Conservation (phyloP, 2,797 vertebrate genomes). For the Acridotheres tristis region DNA sequence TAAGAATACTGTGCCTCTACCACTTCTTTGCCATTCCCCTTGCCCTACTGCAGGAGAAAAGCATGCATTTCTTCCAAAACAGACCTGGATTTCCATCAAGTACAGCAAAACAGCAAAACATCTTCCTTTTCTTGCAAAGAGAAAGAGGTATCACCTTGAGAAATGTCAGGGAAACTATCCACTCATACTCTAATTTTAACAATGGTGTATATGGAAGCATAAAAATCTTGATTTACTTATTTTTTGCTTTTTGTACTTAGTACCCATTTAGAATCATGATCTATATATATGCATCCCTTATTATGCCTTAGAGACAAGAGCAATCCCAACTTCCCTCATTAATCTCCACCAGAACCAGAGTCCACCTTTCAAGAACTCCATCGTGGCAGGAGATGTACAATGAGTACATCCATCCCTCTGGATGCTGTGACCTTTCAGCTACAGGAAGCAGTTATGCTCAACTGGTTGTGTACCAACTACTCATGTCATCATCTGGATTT, state of each 20-base stretch:
- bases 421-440: background rate
- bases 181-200: background rate
- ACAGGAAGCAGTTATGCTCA: background rate
- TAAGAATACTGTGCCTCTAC: background rate
- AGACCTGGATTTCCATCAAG: background rate
- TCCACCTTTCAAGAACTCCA: background rate
- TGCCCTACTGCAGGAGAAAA: background rate
- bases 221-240: background rate
- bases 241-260: background rate
- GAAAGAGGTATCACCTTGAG: background rate
- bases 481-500: background rate
- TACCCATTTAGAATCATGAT: background rate
- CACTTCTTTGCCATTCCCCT: background rate
- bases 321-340: background rate
- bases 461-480: background rate
- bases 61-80: background rate
- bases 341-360: background rate
- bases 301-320: background rate
- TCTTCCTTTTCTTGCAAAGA: background rate
- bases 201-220: background rate
- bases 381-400: background rate
- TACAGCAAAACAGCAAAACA: background rate
- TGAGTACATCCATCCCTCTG: background rate
- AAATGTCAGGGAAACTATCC: background rate
- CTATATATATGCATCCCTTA: background rate